These are phyloP conservation scores for Columba janthina DNA, from an alignment of 2,113 vertebrate genomes.

Conservation along the genomic window DNA sequence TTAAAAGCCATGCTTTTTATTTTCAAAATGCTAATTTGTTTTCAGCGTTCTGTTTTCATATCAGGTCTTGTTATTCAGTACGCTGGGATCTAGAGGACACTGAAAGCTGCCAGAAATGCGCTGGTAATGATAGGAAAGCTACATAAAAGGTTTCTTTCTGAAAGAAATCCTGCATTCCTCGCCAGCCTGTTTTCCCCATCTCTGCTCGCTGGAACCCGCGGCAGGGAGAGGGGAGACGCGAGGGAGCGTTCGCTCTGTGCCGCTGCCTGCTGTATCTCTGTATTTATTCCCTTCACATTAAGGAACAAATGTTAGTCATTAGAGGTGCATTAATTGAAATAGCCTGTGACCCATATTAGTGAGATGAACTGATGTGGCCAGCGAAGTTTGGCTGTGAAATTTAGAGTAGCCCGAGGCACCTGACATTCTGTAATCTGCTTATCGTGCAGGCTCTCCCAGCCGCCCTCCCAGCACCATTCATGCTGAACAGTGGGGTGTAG, in stretches of 20 bases:
- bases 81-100: slow-evolving; percentile 47
- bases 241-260: background rate
- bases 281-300: background rate
- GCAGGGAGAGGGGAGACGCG: too few species aligned
- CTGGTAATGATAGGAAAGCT: slow-evolving; percentile 51
- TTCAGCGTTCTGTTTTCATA: slow-evolving; percentile 73
- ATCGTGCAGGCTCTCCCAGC: slow-evolving; percentile 40
- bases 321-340: slow-evolving; percentile 47
- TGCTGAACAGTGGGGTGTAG: slow-evolving; percentile 31
- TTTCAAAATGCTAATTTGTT: slow-evolving; percentile 84
- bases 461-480: slow-evolving; percentile 23
- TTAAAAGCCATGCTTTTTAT: slow-evolving; percentile 80
- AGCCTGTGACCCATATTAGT: slow-evolving; percentile 33
- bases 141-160: slow-evolving; percentile 58
- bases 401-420: slow-evolving; percentile 32
- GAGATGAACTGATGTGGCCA: background rate
- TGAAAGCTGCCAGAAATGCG: slow-evolving; percentile 54
- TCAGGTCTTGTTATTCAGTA: slow-evolving; percentile 54
- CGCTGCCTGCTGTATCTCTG: background rate
- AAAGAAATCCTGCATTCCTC: slow-evolving; percentile 14
- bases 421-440: slow-evolving; percentile 61
- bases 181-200: background rate
- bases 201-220: background rate
- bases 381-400: slow-evolving; percentile 49
- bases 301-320: slow-evolving; percentile 46